Evolutionary conservation across 2,113 vertebrate genomes (phyloP).

Genomic region (Corydoras maculifer): DNA sequence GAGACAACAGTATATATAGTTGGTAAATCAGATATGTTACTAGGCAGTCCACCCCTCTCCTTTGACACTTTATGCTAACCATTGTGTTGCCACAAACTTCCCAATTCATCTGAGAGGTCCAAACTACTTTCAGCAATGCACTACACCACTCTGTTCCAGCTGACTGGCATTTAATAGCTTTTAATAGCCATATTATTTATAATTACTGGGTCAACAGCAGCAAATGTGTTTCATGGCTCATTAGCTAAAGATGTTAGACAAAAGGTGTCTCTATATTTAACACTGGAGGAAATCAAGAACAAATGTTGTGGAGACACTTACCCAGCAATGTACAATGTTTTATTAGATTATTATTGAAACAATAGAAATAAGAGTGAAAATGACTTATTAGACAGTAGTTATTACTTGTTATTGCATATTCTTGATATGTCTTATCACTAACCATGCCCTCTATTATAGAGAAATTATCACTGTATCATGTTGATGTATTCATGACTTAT

Average conservation of each 20-base stretch:
- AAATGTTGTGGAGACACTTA: constrained; percentile 22
- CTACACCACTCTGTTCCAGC: constrained; percentile 40
- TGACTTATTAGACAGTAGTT: constrained; percentile 5
- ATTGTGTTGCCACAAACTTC: constrained; percentile 16
- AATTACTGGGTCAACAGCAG: constrained; percentile 48
- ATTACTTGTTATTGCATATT: not conserved
- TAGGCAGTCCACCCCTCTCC: not conserved
- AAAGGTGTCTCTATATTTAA: constrained; percentile 46
- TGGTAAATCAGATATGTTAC: not conserved
- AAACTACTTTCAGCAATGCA: constrained; percentile 2
- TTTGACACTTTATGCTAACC: constrained; percentile 16
- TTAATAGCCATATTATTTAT: constrained; percentile 52
- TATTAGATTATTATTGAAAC: constrained; percentile 2
- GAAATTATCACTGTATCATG: not conserved
- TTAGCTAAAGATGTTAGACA: constrained; percentile 44
- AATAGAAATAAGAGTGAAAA: not conserved
- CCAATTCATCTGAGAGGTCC: constrained; percentile 15
- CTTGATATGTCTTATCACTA: too few relatives aligned
- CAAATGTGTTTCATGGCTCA: constrained; percentile 42
- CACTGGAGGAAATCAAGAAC: constrained; percentile 31
- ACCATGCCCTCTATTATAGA: too few relatives aligned
- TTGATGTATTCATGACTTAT: too few relatives aligned
- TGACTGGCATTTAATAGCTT: constrained; percentile 47
- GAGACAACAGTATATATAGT: too few relatives aligned
- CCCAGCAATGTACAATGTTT: constrained; percentile 2